Base-by-base conservation (phyloP, 2,113 vertebrate species). In the Isichthys henryi region DNA sequence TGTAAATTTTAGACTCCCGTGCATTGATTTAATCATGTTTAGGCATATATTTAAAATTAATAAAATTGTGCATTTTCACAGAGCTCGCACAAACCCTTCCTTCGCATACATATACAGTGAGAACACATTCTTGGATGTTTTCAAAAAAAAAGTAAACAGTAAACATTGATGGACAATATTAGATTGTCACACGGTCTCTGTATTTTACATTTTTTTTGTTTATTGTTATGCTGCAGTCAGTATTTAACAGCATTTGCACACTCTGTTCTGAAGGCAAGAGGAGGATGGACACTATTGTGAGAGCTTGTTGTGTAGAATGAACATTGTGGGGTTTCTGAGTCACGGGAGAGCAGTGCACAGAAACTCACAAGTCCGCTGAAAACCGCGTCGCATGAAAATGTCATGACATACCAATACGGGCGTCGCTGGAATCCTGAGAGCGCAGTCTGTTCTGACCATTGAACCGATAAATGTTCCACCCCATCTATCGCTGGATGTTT, bases 1-100 rank as follows among this genome's bases (percentile, higher is more conserved):
- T 89, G 70, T 66, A 50, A 82, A 82, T 89, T 82, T 82, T 83
- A 53, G 88, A 80, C 70, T 88, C 31, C 49, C 6, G 48, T 83
- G n/a, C 27, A 74, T 35, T 49, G 46, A 50, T 50, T 82, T 39
- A 82, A 77, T 80, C 31, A 83, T 82, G 10, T 31, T 89, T 89
- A 52, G 80, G 21, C 27, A 82, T 89, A 53, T 89, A 53, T 43
- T 70, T 31, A n/a, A 39, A 27, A 80, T 80, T 27, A 83, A 89
- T 4, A 77, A 52, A 82, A 50, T 83, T 0, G 13, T 53, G 15
- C 35, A 50, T 89, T 89, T 35, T 45, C 31, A 46, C 35, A 13
- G 70, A 39, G 5, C 48, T 88, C 5, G 13, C 49, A 21, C 62
- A 80, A 56, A 49, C n/a, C 49, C 77, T 88, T 31, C 31, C 43